Evolutionary conservation across 30 jellyfish, hydroid and myxozoan genomes (phyloP).

Genomic region (Aurelia sp.): DNA sequence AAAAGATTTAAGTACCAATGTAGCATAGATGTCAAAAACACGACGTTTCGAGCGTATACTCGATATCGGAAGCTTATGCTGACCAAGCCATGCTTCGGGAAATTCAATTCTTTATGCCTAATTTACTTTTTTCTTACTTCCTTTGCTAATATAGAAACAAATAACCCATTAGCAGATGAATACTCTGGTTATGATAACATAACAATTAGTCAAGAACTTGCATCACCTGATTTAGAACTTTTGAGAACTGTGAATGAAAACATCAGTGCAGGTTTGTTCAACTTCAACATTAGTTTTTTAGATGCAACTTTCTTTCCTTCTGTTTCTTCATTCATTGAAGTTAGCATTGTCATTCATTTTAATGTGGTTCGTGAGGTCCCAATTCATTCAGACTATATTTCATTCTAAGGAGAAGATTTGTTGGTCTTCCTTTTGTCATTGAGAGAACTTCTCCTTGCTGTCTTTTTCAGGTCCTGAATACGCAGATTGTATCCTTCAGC

Average conservation of each 20-base stretch:
- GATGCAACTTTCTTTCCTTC: too few relatives aligned
- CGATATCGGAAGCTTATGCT: too few relatives aligned
- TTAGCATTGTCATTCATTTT: too few relatives aligned
- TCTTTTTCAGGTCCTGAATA: conserved; percentile 65
- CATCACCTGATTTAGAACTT: conserved; percentile 69
- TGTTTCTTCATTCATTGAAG: too few relatives aligned
- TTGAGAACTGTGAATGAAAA: conserved; percentile 72
- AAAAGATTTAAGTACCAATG: too few relatives aligned
- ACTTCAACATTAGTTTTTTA: not conserved
- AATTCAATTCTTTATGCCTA: too few relatives aligned
- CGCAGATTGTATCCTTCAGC: conserved; percentile 92
- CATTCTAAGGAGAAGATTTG: conserved; percentile 45
- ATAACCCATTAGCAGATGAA: conserved; percentile 68
- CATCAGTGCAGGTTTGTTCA: conserved; percentile 67
- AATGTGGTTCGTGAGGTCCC: too few relatives aligned
- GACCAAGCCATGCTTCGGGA: too few relatives aligned
- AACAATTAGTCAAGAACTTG: conserved; percentile 74
- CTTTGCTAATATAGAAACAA: conserved; percentile 39
- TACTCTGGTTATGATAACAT: conserved; percentile 71
- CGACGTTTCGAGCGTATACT: too few relatives aligned
- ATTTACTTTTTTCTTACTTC: too few relatives aligned
- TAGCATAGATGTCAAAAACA: too few relatives aligned
- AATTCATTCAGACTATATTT: too few relatives aligned
- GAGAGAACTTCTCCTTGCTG: not conserved
- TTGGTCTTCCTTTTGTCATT: not conserved